Base-by-base conservation (phyloP, 2,113 vertebrate genomes). In the Hiodon alosoides region DNA sequence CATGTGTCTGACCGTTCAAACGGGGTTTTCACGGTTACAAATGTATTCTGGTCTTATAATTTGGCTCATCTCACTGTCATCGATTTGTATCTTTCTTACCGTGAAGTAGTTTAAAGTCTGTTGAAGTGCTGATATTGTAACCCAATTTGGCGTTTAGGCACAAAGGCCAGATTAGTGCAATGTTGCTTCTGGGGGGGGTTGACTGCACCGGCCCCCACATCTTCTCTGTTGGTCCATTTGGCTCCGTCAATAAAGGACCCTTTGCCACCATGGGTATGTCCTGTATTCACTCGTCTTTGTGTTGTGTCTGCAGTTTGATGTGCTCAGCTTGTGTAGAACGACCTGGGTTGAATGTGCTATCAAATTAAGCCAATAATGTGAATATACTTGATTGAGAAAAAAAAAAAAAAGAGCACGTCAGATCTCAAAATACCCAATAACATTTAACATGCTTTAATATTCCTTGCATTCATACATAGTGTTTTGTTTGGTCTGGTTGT, bases 131-230 rank as follows among this genome's bases (percentile, higher is more conserved):
- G 17, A 46, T 5, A 2, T n/a, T 71, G 5, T 71, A 4, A 51
- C 4, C 47, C 3, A 46, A 14, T 51, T 58, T n/a, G n/a, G 57
- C n/a, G 17, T 31, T 13, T 64, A 95, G 94, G 84, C 93, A 94
- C 78, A 88, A 17, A 0, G 94, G 94, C 1, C 89, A 91, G 3
- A 90, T 95, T 31, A 91, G 92, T 0, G 92, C 94, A 0, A 88
- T 64, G 62, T 88, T 95, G 4, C 88, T 95, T 0, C 84, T 95
- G 1, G 94, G 94, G 0, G 94, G 94, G 3, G 87, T 93, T 3
- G 94, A 95, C 62, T 79, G 86, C 4, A 88, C 82, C 0, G 94
- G 94, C 0, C 90, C 82, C 14, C 92, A 94, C 67, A 84, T 95
- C 57, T 95, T 90, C 74, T 77, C 71, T 0, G 88, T 95, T 65